phyloP scores from a whole-genome alignment of 35 echinoderm and acorn worm species.

The Heliocidaris erythrogramma region DNA sequence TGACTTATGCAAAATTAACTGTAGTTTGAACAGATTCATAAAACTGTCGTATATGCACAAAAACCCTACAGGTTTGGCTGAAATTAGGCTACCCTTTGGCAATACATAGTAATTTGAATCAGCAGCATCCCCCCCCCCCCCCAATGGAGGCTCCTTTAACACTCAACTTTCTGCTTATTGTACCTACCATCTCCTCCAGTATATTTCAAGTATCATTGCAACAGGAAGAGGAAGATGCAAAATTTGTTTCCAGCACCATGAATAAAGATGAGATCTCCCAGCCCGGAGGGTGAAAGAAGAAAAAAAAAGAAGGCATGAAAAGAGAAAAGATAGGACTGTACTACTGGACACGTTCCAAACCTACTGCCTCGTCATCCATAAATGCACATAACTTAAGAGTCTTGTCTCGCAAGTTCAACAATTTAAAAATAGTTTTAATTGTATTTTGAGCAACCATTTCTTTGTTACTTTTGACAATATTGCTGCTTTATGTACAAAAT shows the following conservation, averaged over 20 bases:
- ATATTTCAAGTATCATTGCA: constrained; percentile 17
- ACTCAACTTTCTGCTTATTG: background rate
- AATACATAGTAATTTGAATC: background rate
- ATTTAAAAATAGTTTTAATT: too few species aligned
- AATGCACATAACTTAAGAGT: background rate
- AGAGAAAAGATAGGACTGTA: background rate
- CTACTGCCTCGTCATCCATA: background rate
- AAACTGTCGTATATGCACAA: too few species aligned
- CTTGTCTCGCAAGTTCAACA: too few species aligned
- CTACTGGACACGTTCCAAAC: background rate
- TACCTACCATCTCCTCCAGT: background rate
- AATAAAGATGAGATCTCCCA: constrained; percentile 21
- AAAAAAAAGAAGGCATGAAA: background rate
- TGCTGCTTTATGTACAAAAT: too few species aligned
- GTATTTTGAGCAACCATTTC: too few species aligned
- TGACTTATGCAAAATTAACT: too few species aligned
- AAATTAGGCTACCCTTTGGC: background rate
- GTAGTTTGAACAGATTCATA: too few species aligned
- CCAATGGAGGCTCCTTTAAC: background rate
- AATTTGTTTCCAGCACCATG: background rate
- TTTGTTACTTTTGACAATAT: too few species aligned
- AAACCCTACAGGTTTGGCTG: too few species aligned
- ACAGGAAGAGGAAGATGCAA: constrained; percentile 19
- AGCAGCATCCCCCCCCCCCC: background rate
- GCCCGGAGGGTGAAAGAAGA: background rate